phyloP scores from a whole-genome alignment of 2,888 invertebrate species.

The Drosophila greeni region DNA sequence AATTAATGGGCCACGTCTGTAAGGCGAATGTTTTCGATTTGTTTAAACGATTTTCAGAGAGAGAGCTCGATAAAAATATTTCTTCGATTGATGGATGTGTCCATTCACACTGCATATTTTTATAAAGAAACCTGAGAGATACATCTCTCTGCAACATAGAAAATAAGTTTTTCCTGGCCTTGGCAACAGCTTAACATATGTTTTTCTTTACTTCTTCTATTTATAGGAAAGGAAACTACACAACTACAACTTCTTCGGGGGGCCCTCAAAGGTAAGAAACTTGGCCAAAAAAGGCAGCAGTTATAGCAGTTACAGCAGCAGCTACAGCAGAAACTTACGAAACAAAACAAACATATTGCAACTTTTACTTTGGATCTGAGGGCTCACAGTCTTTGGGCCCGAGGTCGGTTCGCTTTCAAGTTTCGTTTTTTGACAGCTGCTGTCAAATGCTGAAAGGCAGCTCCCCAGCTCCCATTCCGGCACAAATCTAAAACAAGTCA shows the following conservation, averaged over 20 bases:
- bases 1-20: constrained; percentile 67
- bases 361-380: constrained; percentile 58
- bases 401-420: constrained; percentile 73
- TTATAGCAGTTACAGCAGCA: not conserved
- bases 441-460: constrained; percentile 73
- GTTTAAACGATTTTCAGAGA: constrained; percentile 48
- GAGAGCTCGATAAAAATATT: constrained; percentile 32
- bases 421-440: constrained; percentile 69
- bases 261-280: constrained; percentile 48
- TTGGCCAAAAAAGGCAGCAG: constrained; percentile 42
- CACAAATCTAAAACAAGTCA: constrained; percentile 71
- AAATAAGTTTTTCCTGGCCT: constrained; percentile 11
- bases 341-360: constrained; percentile 68
- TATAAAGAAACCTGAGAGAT: not conserved
- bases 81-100: constrained; percentile 28
- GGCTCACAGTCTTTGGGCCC: constrained; percentile 53
- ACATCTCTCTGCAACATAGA: not conserved
- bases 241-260: constrained; percentile 32
- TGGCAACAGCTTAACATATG: constrained; percentile 16
- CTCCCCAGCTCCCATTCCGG: constrained; percentile 41
- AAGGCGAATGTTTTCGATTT: constrained; percentile 68
- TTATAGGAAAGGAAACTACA: constrained; percentile 23
- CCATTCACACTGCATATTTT: constrained; percentile 7
- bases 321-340: constrained; percentile 44
- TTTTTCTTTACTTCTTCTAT: constrained; percentile 26